Evolutionary conservation across 2,113 vertebrate species (phyloP).

Genomic region (Sardina pilchardus): DNA sequence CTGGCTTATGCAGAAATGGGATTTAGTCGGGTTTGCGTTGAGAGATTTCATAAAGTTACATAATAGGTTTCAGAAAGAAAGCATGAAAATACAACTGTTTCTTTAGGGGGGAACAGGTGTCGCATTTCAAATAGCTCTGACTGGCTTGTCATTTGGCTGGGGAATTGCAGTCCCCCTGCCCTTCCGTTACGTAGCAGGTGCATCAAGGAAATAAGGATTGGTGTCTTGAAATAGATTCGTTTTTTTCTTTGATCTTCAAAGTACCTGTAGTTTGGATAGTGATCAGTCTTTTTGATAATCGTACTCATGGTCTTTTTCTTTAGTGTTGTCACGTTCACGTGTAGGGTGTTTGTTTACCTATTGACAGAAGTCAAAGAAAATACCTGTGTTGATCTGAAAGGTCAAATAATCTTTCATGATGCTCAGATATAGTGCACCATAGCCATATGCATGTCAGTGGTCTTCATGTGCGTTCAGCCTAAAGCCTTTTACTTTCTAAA

Average conservation of each 20-base stretch:
- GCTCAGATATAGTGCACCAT: not conserved
- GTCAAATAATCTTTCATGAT: not conserved
- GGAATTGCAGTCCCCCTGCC: not conserved
- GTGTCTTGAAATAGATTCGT: not conserved
- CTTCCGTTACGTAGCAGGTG: slow-evolving; percentile 15
- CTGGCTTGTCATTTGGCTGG: not conserved
- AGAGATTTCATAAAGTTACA: slow-evolving; percentile 10
- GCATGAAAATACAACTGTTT: not conserved
- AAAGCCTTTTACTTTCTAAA: not conserved
- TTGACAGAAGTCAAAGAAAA: not conserved
- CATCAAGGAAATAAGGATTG: slow-evolving; percentile 9
- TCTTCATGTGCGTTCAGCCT: not conserved
- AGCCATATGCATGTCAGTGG: not conserved
- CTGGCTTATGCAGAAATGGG: slow-evolving; percentile 3
- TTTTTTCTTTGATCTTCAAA: not conserved
- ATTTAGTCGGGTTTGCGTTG: not conserved
- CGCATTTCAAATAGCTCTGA: not conserved
- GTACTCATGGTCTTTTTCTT: not conserved
- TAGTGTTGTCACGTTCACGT: not conserved
- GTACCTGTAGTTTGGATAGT: not conserved
- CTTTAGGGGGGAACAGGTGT: not conserved
- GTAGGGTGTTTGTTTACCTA: not conserved
- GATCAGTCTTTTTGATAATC: not conserved
- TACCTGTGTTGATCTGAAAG: not conserved
- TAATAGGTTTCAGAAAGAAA: not conserved